Percentiles rank a stretch among this genome's conserved stretches.
These are phyloP conservation scores for Akabosia matsudoensis DNA, from an alignment of 1,140 invertebrate species.

Conservation along the genomic window DNA sequence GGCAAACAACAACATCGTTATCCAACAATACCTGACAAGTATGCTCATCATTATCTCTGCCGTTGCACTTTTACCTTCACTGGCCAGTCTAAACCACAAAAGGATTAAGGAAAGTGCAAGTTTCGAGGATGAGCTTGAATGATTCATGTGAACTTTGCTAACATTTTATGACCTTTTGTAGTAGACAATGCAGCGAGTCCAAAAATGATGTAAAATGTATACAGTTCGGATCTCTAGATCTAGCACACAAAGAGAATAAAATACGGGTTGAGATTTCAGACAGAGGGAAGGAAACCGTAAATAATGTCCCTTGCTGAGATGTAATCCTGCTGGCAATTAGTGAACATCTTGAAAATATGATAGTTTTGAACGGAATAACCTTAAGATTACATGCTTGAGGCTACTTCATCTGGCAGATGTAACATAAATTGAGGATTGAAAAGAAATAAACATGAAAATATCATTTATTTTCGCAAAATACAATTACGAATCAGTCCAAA, in stretches of 20 bases:
- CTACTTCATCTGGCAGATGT: no score
- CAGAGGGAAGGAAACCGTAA: slow-evolving; percentile 11
- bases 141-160: slow-evolving; percentile 10
- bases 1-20: slow-evolving; percentile 2
- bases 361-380: no score
- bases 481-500: no score
- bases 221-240: no score
- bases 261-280: neutral
- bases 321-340: slow-evolving; percentile 15
- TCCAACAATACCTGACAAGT: neutral
- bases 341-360: neutral
- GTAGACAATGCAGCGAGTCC: no score
- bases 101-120: neutral
- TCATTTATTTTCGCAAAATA: no score
- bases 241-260: no score
- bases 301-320: neutral
- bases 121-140: neutral
- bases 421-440: no score
- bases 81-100: neutral
- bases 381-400: no score
- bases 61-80: neutral
- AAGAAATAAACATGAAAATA: no score
- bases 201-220: no score
- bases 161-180: neutral
- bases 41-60: neutral